These are phyloP conservation scores for Prionace glauca DNA, from an alignment of 2,797 vertebrate genomes.

Conservation along the genomic window DNA sequence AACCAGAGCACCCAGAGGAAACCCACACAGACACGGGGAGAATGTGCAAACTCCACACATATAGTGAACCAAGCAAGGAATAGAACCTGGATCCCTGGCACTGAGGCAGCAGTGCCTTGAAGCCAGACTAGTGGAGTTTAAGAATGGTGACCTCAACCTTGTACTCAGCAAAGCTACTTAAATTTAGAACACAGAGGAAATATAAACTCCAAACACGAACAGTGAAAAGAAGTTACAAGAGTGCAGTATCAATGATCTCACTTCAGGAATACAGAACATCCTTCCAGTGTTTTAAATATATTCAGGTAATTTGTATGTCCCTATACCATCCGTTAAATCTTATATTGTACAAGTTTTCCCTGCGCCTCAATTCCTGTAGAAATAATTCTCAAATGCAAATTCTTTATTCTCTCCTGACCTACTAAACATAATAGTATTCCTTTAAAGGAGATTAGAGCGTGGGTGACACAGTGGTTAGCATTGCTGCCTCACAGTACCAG, in stretches of 20 bases:
- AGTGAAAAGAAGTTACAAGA: background rate
- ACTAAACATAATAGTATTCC: background rate
- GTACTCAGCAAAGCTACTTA: background rate
- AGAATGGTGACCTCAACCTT: background rate
- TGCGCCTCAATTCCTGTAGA: background rate
- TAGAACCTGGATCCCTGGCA: too few relatives aligned
- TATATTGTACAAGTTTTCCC: background rate
- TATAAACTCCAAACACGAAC: background rate
- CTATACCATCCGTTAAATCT: background rate
- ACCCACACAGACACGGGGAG: too few relatives aligned
- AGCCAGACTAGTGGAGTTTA: background rate
- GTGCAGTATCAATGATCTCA: background rate
- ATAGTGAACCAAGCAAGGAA: too few relatives aligned
- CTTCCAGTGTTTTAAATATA: background rate
- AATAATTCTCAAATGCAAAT: background rate
- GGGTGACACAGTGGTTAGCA: too few relatives aligned
- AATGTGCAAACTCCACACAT: too few relatives aligned
- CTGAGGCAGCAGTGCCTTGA: too few relatives aligned
- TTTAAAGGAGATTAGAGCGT: too few relatives aligned
- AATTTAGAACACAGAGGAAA: background rate
- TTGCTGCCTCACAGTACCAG: too few relatives aligned
- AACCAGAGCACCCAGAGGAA: too few relatives aligned
- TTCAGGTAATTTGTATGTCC: background rate
- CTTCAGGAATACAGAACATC: background rate
- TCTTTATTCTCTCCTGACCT: background rate